Evolutionary conservation across 2,888 invertebrate species (phyloP).

Genomic region (Atethmia centrago): DNA sequence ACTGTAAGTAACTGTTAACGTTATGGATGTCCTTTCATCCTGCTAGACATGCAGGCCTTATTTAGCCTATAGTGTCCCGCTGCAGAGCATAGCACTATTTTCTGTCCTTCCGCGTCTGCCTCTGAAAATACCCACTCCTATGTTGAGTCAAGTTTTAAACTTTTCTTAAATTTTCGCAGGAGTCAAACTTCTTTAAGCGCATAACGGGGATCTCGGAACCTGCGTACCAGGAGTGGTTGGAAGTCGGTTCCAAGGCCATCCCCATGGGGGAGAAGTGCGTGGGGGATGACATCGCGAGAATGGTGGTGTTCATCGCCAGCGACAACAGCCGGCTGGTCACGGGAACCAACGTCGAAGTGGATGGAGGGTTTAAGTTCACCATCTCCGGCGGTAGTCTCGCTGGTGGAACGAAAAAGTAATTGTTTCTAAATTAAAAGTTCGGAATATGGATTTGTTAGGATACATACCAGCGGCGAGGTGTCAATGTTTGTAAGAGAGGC

Average conservation of each 20-base stretch:
- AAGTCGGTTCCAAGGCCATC: constrained; percentile 22
- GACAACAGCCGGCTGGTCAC: constrained; percentile 95
- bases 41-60: background rate
- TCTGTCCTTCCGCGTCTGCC: too few species aligned
- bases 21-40: background rate
- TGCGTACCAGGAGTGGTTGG: constrained; percentile 65
- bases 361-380: constrained; percentile 66
- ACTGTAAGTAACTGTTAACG: too few species aligned
- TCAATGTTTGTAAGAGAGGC: too few species aligned
- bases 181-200: constrained; percentile 61
- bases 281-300: constrained; percentile 93
- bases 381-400: too few species aligned
- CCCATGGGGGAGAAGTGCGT: constrained; percentile 68
- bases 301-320: constrained; percentile 96
- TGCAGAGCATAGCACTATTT: too few species aligned
- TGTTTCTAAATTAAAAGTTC: too few species aligned
- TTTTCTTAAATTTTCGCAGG: too few species aligned
- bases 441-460: too few species aligned
- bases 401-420: too few species aligned
- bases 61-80: background rate
- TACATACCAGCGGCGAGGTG: too few species aligned
- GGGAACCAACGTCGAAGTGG: constrained; percentile 87
- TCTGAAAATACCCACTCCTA: too few species aligned
- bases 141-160: too few species aligned
- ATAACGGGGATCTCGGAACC: constrained; percentile 60